Percentiles rank a stretch among this genome's conserved stretches.
phyloP scores from a whole-genome alignment of 2,113 vertebrate genomes.

The Paratilapia polleni region DNA sequence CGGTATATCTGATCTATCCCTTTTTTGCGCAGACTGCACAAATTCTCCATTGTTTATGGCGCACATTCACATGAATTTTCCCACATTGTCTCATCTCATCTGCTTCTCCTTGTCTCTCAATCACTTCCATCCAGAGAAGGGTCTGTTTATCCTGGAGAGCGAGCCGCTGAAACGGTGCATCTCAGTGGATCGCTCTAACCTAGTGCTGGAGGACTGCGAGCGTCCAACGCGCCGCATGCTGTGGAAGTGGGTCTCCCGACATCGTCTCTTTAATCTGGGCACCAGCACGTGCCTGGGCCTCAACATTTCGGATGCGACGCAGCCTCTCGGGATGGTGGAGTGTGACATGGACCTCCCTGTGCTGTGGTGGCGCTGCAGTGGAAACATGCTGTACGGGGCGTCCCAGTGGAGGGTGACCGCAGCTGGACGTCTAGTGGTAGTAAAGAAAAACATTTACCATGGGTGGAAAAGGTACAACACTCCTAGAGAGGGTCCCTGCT shows the following conservation, averaged over 20 bases:
- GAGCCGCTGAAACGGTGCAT: conserved; percentile 82
- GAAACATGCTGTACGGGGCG: conserved; percentile 78
- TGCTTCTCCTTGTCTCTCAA: background rate
- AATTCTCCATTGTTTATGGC: background rate
- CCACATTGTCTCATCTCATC: background rate
- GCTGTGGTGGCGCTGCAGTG: conserved; percentile 86
- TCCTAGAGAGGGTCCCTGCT: conserved; percentile 84
- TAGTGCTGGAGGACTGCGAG: conserved; percentile 85
- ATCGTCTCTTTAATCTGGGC: conserved; percentile 88
- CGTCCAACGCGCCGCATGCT: conserved; percentile 83
- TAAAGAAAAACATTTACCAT: conserved; percentile 72
- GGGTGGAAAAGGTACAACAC: conserved; percentile 86
- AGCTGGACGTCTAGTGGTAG: conserved; percentile 79
- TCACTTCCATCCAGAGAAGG: conserved; percentile 80
- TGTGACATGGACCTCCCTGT: conserved; percentile 81
- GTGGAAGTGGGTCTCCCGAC: conserved; percentile 95
- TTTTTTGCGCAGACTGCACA: too few species aligned
- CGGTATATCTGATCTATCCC: background rate
- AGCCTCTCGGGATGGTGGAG: conserved; percentile 82
- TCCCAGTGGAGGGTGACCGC: conserved; percentile 82
- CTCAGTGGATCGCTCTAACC: conserved; percentile 69
- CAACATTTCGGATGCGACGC: conserved; percentile 77
- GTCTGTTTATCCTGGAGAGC: conserved; percentile 89
- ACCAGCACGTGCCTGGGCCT: conserved; percentile 87
- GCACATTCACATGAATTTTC: background rate